Base-by-base conservation (phyloP, 2,113 vertebrate genomes). In the Hippocampus zosterae region DNA sequence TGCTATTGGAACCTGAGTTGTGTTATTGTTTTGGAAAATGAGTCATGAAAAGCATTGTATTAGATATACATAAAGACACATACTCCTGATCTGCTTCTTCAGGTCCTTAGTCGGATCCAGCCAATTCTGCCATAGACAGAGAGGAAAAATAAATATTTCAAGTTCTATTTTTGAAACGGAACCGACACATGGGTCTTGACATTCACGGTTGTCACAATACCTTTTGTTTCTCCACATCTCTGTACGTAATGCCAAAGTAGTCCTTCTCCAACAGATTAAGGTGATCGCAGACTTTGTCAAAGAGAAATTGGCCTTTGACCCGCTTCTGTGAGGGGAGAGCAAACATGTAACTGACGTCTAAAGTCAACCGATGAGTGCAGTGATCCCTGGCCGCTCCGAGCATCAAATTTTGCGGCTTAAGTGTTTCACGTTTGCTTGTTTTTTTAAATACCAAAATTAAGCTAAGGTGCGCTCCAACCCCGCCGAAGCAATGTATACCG, bases 191-290 rank as follows among this genome's bases (percentile, higher is more conserved):
- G n/a, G 33, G 15, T 27, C 27, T 29, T 33, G 27, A 18, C 15
- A 33, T 57, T 57, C 12, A 57, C 5, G 33, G 33, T 25, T 12
- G 21, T 25, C n/a, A 13, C 50, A 53, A n/a, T 88, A 98, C 97
- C 95, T 98, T 99, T 87, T 98, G 97, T 84, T 94, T 95, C 85
- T 98, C 96, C 15, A 94, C 84, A 73, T 99, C 97, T 81, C 93
- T 93, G 90, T 95, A 93, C 0, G 95, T 95, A 73, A 99, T 90
- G 13, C 97, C 96, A 67, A 96, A 99, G 85, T 99, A 99, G 86
- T 99, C 97, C 87, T 93, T 98, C 87, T 99, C 97, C 89, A 99
- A 87, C 16, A 99, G 93, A 81, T 99, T 99, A 74, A 99, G 94
- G 81, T 98, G 96, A 56, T 97, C 96, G 0, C 96, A 98, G 3